Evolutionary conservation across 1,140 invertebrate species (phyloP).

Genomic region (Mercenaria mercenaria): DNA sequence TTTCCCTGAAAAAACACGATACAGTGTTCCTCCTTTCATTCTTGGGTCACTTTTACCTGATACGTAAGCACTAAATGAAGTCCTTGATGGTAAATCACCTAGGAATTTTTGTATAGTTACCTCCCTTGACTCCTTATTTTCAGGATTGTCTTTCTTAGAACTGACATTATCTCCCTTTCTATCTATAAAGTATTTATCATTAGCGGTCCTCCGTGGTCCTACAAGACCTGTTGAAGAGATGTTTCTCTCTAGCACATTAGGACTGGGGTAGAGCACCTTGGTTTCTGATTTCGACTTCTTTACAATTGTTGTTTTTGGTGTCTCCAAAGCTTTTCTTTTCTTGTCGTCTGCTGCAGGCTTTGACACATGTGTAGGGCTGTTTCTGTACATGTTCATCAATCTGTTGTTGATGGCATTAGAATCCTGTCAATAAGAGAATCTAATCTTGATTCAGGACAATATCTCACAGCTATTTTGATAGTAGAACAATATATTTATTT

Average conservation of each 20-base stretch:
- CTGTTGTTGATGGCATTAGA: slow-evolving; percentile 79
- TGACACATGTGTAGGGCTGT: slow-evolving; percentile 56
- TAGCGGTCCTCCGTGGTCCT: slow-evolving; percentile 21
- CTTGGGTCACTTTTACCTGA: slow-evolving; percentile 41
- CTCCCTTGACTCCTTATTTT: slow-evolving; percentile 33
- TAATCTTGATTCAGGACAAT: background rate
- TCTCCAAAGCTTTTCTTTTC: slow-evolving; percentile 4
- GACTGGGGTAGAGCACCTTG: slow-evolving; percentile 51
- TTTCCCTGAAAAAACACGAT: background rate
- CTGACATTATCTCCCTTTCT: slow-evolving; percentile 36
- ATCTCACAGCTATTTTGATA: background rate
- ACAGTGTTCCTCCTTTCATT: slow-evolving; percentile 36
- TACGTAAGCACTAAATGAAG: slow-evolving; percentile 42
- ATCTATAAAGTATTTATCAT: slow-evolving; percentile 49
- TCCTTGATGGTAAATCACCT: slow-evolving; percentile 22
- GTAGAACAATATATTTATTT: background rate
- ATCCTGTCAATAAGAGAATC: slow-evolving; percentile 72
- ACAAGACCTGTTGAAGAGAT: slow-evolving; percentile 46
- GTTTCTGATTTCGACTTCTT: background rate
- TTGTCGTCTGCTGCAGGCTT: slow-evolving; percentile 28
- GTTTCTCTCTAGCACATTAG: slow-evolving; percentile 40
- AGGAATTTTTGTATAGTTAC: slow-evolving; percentile 54
- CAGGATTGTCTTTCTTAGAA: background rate
- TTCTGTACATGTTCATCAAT: slow-evolving; percentile 78
- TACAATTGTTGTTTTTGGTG: background rate